Conservation (phyloP, 2,888 invertebrate species). For the Corbicula japonica region DNA sequence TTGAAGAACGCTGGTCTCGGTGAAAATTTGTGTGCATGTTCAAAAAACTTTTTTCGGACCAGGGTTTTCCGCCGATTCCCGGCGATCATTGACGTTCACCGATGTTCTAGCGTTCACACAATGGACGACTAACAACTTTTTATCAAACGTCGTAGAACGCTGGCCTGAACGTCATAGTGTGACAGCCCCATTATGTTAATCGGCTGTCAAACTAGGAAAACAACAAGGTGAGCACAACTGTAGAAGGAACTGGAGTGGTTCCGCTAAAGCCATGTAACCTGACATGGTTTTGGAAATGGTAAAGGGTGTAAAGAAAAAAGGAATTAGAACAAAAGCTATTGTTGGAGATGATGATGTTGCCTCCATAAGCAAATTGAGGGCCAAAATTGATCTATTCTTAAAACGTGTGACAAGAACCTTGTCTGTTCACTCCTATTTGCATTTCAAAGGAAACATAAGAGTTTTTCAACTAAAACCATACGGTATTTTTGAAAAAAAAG, state of each 20-base stretch:
- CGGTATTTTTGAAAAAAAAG: constrained; percentile 10
- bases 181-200: constrained; percentile 12
- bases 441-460: constrained; percentile 16
- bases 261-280: constrained; percentile 47
- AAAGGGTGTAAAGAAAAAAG: constrained; percentile 4
- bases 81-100: too few species aligned
- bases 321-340: background rate
- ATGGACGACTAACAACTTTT: too few species aligned
- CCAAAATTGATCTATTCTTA: constrained; percentile 7
- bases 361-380: constrained; percentile 1
- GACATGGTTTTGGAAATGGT: constrained; percentile 47
- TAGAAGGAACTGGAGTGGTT: constrained; percentile 44
- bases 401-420: constrained; percentile 38
- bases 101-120: too few species aligned
- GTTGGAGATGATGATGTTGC: constrained; percentile 44
- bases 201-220: constrained; percentile 1
- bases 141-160: too few species aligned
- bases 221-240: constrained; percentile 29
- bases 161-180: too few species aligned
- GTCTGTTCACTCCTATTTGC: constrained; percentile 11
- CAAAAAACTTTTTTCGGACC: too few species aligned
- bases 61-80: too few species aligned
- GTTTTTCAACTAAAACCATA: constrained; percentile 23
- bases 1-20: too few species aligned
- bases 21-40: too few species aligned